Evolutionary conservation across 2,797 vertebrate genomes (phyloP).

Genomic region (Syngnathus rostellatus): DNA sequence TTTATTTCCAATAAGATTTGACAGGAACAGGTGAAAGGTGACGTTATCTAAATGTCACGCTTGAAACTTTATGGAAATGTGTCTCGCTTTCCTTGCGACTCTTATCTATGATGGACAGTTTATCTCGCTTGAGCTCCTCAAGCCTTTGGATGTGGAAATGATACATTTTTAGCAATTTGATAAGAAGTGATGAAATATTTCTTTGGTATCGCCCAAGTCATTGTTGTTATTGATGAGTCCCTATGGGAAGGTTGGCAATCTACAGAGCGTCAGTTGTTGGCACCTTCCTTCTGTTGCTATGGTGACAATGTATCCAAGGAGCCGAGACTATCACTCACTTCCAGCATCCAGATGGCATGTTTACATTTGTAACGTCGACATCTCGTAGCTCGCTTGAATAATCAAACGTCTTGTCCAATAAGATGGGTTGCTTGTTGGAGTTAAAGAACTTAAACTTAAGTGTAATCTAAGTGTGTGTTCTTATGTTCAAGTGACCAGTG

Average conservation of each 20-base stretch:
- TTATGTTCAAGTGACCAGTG: neutral
- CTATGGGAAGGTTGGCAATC: constrained; percentile 33
- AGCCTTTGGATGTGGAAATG: neutral
- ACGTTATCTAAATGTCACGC: neutral
- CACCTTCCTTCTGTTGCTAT: constrained; percentile 42
- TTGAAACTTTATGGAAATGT: neutral
- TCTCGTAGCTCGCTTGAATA: neutral
- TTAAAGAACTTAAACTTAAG: neutral
- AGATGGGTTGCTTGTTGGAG: neutral
- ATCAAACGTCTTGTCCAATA: neutral
- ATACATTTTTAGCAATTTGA: neutral
- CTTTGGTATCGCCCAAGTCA: neutral
- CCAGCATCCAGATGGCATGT: constrained; percentile 6
- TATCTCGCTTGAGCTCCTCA: neutral
- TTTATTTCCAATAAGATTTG: neutral
- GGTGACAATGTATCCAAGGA: constrained; percentile 46
- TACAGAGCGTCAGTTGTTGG: constrained; percentile 47
- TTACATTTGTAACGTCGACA: neutral
- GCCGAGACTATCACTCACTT: constrained; percentile 31
- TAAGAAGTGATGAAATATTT: neutral
- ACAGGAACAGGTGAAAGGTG: neutral
- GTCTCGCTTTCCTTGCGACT: neutral
- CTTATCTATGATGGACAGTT: neutral
- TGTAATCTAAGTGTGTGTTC: neutral
- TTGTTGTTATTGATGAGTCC: constrained; percentile 5